Evolutionary conservation across 1,140 invertebrate genomes (phyloP).

Genomic region (Trichoplusia ni): DNA sequence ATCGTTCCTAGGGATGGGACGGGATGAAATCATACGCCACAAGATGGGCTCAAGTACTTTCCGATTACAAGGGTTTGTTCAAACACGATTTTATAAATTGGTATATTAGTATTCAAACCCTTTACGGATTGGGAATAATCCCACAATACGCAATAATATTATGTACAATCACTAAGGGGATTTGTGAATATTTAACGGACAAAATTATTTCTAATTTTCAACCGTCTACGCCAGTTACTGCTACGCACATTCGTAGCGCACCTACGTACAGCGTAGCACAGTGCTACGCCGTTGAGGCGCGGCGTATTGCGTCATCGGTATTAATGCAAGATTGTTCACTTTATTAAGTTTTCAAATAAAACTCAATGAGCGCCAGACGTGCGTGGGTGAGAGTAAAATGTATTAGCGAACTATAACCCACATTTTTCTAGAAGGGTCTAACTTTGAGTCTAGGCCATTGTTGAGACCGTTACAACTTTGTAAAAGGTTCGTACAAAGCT

Average conservation of each 20-base stretch:
- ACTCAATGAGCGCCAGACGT: background rate
- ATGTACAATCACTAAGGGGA: no score
- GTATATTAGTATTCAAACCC: conserved; percentile 8
- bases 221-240: background rate
- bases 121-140: no score
- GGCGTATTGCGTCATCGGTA: conserved; percentile 6
- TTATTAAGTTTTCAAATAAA: background rate
- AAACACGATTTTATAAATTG: conserved; percentile 3
- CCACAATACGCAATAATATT: no score
- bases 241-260: conserved; percentile 19
- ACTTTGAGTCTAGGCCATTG: conserved; percentile 1
- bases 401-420: background rate
- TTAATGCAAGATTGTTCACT: background rate
- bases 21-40: conserved; percentile 13
- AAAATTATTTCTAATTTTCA: no score
- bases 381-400: background rate
- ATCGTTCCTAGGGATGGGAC: background rate
- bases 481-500: conserved; percentile 4
- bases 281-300: conserved; percentile 13
- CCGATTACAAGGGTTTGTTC: conserved; percentile 8
- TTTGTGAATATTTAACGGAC: no score
- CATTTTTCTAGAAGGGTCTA: conserved; percentile 5
- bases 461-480: conserved; percentile 15
- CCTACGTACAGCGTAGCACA: conserved; percentile 26
- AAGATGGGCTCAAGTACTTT: conserved; percentile 1